These are phyloP conservation scores for Hybos culiciformis DNA, from an alignment of 2,888 invertebrate species.

Conservation along the genomic window DNA sequence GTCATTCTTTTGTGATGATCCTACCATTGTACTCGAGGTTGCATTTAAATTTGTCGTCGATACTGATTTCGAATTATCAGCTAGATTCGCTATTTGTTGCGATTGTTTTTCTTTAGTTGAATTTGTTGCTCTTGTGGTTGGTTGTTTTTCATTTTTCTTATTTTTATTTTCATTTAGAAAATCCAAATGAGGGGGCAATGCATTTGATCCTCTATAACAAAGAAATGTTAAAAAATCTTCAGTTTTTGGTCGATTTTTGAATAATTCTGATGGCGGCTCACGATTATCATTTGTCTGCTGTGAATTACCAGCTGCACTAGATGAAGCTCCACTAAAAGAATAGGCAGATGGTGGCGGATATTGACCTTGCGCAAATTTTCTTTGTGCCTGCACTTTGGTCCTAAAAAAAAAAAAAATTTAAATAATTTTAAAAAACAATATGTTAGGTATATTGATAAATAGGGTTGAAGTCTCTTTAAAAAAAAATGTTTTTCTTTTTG, in stretches of 20 bases:
- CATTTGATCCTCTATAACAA: constrained; percentile 64
- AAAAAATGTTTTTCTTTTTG: background rate
- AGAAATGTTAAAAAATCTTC: constrained; percentile 77
- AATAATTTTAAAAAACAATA: background rate
- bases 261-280: constrained; percentile 45
- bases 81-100: constrained; percentile 14
- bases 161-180: constrained; percentile 42
- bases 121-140: constrained; percentile 19
- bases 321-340: constrained; percentile 22
- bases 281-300: constrained; percentile 41
- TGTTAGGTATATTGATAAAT: background rate
- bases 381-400: constrained; percentile 70
- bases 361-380: constrained; percentile 83
- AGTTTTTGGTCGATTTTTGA: constrained; percentile 61
- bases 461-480: too few species aligned
- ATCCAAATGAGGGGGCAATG: constrained; percentile 57
- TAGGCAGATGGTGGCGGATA: constrained; percentile 42
- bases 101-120: constrained; percentile 21
- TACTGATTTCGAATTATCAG: background rate
- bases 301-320: constrained; percentile 15
- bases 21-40: constrained; percentile 12
- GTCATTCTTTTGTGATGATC: constrained; percentile 22
- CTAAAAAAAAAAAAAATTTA: constrained; percentile 30
- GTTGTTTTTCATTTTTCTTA: constrained; percentile 20
- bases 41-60: constrained; percentile 16